Conservation (phyloP, 2,888 invertebrate genomes). For the Drosophila putrida region DNA sequence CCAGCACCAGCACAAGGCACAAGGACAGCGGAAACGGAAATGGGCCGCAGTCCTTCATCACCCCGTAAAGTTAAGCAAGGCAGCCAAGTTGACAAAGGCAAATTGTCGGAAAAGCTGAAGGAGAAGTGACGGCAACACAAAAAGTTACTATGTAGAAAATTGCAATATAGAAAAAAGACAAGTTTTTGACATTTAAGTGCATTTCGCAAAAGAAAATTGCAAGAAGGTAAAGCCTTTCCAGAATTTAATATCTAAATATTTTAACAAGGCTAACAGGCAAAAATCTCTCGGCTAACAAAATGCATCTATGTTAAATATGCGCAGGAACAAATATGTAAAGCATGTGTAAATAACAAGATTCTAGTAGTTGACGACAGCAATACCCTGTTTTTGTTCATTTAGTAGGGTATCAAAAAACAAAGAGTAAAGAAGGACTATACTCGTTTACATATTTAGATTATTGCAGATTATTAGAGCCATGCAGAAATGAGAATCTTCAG, state of each 20-base stretch:
- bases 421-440: too few relatives aligned
- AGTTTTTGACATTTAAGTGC: constrained; percentile 35
- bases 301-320: constrained; percentile 46
- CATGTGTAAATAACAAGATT: neutral
- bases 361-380: neutral
- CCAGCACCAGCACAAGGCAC: constrained; percentile 26
- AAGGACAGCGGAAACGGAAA: constrained; percentile 52
- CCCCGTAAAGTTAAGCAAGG: constrained; percentile 21
- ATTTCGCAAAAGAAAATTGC: constrained; percentile 35
- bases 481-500: too few relatives aligned
- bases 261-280: constrained; percentile 30
- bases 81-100: constrained; percentile 60
- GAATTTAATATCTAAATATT: constrained; percentile 73
- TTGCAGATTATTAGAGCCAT: too few relatives aligned
- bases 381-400: neutral
- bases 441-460: too few relatives aligned
- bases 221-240: constrained; percentile 22
- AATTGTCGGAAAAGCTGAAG: constrained; percentile 25
- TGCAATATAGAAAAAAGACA: constrained; percentile 42
- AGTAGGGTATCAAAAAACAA: neutral
- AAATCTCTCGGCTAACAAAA: constrained; percentile 36
- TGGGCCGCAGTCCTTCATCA: constrained; percentile 25
- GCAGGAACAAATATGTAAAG: neutral
- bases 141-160: constrained; percentile 47
- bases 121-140: constrained; percentile 27